Percentiles rank a stretch among this genome's conserved stretches.
phyloP scores from a whole-genome alignment of 2,888 invertebrate genomes.

The Odontocerum albicorne region DNA sequence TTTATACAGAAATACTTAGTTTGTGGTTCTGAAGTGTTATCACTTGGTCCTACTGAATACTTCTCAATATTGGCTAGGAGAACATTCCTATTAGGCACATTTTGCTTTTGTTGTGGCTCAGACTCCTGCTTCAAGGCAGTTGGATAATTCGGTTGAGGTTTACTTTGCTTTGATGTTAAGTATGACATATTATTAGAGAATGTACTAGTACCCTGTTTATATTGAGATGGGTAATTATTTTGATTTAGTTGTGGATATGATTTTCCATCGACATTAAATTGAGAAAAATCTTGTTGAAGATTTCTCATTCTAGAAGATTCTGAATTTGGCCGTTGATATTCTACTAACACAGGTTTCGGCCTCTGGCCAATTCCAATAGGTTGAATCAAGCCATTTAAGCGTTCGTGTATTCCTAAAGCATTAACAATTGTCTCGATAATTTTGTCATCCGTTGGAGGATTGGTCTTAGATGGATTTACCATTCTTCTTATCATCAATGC shows the following conservation, averaged over 20 bases:
- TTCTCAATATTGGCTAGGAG: constrained; percentile 50
- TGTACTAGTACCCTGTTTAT: constrained; percentile 1
- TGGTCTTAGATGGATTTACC: constrained; percentile 59
- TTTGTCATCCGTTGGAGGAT: constrained; percentile 65
- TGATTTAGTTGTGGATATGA: constrained; percentile 3
- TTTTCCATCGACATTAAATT: constrained; percentile 1
- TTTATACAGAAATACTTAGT: constrained; percentile 61
- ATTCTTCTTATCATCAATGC: constrained; percentile 66
- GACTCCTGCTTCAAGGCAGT: constrained; percentile 30
- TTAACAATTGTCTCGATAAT: constrained; percentile 67
- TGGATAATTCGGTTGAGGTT: not conserved
- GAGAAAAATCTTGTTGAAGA: constrained; percentile 40
- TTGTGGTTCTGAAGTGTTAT: constrained; percentile 37
- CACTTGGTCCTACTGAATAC: constrained; percentile 40
- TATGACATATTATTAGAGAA: constrained; percentile 32
- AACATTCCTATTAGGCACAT: constrained; percentile 40
- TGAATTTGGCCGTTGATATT: constrained; percentile 50
- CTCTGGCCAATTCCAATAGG: constrained; percentile 76
- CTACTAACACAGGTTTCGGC: constrained; percentile 67
- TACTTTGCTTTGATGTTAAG: not conserved
- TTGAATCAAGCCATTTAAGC: constrained; percentile 66
- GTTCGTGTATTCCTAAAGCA: constrained; percentile 72
- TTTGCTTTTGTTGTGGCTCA: constrained; percentile 41
- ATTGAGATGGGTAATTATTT: not conserved
- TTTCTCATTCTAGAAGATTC: constrained; percentile 42